Evolutionary conservation across 1,140 invertebrate species (phyloP), one percentile per base, ranked within the genome.

Genomic region (Amphibalanus amphitrite): DNA sequence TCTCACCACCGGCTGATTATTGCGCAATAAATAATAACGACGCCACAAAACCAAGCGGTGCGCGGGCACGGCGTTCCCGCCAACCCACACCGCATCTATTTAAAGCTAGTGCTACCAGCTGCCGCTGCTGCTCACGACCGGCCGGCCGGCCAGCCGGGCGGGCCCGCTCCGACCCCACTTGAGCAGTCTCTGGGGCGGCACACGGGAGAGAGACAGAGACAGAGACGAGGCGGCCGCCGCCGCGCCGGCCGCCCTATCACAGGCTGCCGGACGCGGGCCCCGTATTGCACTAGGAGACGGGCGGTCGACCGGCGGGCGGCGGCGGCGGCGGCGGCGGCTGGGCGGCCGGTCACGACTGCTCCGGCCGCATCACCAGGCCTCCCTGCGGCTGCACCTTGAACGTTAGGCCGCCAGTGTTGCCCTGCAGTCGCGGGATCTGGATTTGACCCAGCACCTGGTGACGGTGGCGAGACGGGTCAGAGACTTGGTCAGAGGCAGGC

Each of bases 1-100:
- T 8, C 47, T 6, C 47, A 3, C 23, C 23, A 20, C 20, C 47
- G 47, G 13, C 47, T 3, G 47, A 59, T 59, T 59, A 59, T 59
- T 59, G 47, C 47, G 47, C 20, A 59, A 59, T 59, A 59, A 59
- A 59, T 59, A 59, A 59, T 59, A 59, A 59, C 47, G 47, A 59
- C 47, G 47, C 10, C 47, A 59, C 47, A 59, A 59, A 59, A 20
- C 47, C 10, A 59, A 59, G 47, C 47, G 13, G 10, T 3, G 47
- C 17, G 47, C 13, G 10, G 10, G 47, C 47, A 13, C 20, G 1
- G 47, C 10, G 10, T 59, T 6, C 10, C 47, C 47, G 20, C n/a
- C n/a, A n/a, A 20, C 23, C 20, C 47, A 6, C 33, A 38, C 33
- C 33, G 33, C 33, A 38, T 38, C 33, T 38, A 38, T 59, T 59